These are phyloP conservation scores for Pyrgus malvae DNA, from an alignment of 2,888 invertebrate species.

Conservation along the genomic window DNA sequence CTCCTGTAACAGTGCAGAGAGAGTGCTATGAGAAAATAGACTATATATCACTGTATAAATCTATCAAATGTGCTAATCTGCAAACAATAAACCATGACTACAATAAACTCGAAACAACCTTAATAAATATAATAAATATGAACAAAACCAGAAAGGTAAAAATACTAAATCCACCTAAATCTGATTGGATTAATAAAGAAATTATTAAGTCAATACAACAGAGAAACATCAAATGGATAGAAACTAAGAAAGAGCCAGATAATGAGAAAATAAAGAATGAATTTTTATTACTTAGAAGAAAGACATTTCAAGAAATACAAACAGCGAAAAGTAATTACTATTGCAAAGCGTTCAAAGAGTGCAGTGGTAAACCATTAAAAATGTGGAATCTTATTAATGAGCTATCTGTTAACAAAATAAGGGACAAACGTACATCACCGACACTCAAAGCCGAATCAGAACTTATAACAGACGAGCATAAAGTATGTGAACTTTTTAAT, in stretches of 20 bases:
- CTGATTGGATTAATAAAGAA: slow-evolving; percentile 32
- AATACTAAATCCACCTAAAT: slow-evolving; percentile 21
- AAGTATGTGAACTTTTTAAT: slow-evolving; percentile 9
- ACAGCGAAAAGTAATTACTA: not conserved
- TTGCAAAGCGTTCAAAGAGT: not conserved
- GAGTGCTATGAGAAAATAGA: not conserved
- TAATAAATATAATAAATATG: not conserved
- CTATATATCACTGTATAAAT: not conserved
- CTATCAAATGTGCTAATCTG: not conserved
- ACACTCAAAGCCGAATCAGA: not conserved
- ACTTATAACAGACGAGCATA: not conserved
- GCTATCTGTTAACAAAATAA: not conserved
- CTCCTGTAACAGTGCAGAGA: not conserved
- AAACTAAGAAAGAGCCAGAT: not conserved
- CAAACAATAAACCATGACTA: not conserved
- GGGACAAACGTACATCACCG: not conserved
- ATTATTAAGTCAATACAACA: slow-evolving; percentile 13
- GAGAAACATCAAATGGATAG: not conserved
- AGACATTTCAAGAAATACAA: not conserved
- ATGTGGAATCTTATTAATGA: slow-evolving; percentile 10
- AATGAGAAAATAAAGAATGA: not conserved
- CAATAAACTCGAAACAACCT: not conserved
- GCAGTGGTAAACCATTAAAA: not conserved
- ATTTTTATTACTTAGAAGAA: not conserved
- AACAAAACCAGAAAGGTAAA: not conserved